These are phyloP conservation scores for Plusia festucae DNA, from an alignment of 2,888 invertebrate genomes.

Conservation along the genomic window DNA sequence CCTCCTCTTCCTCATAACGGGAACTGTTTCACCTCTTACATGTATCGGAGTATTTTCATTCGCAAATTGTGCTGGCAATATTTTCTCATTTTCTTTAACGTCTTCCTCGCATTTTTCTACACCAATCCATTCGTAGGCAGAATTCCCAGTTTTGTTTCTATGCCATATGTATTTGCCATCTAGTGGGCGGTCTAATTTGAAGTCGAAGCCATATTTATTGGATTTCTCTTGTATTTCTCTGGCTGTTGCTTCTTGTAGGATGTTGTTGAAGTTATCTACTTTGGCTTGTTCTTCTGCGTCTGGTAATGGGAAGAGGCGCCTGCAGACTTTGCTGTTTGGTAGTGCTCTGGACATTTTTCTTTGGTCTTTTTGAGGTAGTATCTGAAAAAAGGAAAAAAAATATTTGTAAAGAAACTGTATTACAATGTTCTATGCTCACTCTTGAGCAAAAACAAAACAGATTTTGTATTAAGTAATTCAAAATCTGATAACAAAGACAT, in stretches of 20 bases:
- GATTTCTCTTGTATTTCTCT: constrained; percentile 69
- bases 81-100: constrained; percentile 27
- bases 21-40: constrained; percentile 50
- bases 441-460: too few relatives aligned
- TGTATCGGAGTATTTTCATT: constrained; percentile 72
- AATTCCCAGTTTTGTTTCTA: constrained; percentile 43
- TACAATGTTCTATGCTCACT: too few relatives aligned
- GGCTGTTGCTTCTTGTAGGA: constrained; percentile 66
- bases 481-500: too few relatives aligned
- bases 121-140: constrained; percentile 63
- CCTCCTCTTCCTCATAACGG: constrained; percentile 63
- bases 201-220: constrained; percentile 89
- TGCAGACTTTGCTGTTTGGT: constrained; percentile 70
- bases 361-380: constrained; percentile 70
- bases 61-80: constrained; percentile 51
- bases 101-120: constrained; percentile 39
- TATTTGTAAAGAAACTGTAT: too few relatives aligned
- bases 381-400: constrained; percentile 66
- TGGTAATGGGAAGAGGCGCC: constrained; percentile 77
- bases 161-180: constrained; percentile 86
- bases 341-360: constrained; percentile 70
- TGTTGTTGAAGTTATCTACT: constrained; percentile 71
- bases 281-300: constrained; percentile 69
- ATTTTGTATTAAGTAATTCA: too few relatives aligned
- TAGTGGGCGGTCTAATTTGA: constrained; percentile 81